These are phyloP conservation scores for Olivierus martensii DNA, from an alignment of 1,140 invertebrate species.

Conservation along the genomic window DNA sequence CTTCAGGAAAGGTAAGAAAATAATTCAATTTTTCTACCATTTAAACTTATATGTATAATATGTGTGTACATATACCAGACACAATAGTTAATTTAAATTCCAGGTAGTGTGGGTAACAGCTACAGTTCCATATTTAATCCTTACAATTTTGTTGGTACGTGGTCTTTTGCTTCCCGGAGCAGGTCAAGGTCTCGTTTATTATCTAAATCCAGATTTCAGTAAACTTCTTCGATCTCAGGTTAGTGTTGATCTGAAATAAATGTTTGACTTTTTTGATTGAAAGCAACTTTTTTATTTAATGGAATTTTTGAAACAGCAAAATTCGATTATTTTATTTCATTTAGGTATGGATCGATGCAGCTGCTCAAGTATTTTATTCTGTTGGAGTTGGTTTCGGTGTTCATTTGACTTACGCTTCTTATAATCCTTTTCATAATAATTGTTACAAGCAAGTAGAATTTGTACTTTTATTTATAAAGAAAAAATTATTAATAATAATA, in stretches of 20 bases:
- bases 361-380: conserved; percentile 73
- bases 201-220: conserved; percentile 33
- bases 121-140: conserved; percentile 59
- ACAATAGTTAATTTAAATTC: neutral
- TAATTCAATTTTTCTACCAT: neutral
- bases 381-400: conserved; percentile 83
- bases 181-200: conserved; percentile 33
- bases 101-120: conserved; percentile 69
- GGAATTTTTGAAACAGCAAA: no score
- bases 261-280: neutral
- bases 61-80: no score
- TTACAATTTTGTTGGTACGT: conserved; percentile 52
- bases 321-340: neutral
- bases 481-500: no score
- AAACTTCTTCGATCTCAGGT: conserved; percentile 31
- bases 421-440: conserved; percentile 75
- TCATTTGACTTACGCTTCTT: conserved; percentile 74
- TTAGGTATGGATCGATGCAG: conserved; percentile 84
- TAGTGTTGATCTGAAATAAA: neutral
- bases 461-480: no score
- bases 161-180: conserved; percentile 46
- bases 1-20: conserved; percentile 33
- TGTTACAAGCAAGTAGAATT: conserved; percentile 47
- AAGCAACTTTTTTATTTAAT: neutral
- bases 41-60: no score